Conservation (phyloP, 1,140 invertebrate species). For the Euschistus heros region DNA sequence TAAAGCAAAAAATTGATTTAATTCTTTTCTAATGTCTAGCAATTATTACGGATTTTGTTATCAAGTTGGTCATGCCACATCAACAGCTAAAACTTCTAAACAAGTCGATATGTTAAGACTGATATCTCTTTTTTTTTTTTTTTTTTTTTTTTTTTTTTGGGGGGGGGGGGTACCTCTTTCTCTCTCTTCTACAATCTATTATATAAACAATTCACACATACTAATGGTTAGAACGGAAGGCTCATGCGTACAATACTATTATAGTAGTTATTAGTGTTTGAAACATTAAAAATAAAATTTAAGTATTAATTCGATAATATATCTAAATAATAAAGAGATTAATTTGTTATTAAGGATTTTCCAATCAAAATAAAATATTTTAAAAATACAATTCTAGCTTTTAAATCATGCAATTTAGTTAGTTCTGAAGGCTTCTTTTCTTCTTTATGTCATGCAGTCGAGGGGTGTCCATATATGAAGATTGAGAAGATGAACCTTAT, state of each 20-base stretch:
- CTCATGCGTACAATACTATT: neutral
- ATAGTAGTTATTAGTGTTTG: conserved; percentile 2
- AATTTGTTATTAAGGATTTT: no score
- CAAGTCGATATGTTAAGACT: conserved; percentile 12
- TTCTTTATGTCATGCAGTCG: conserved; percentile 7
- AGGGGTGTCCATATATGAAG: neutral
- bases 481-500: no score
- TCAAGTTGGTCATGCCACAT: conserved; percentile 11
- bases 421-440: conserved; percentile 15
- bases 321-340: no score
- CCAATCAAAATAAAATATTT: no score
- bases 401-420: conserved; percentile 9
- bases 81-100: conserved; percentile 12
- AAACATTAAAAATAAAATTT: no score
- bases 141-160: no score
- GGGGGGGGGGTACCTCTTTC: no score
- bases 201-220: conserved; percentile 5
- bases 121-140: neutral
- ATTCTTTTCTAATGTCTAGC: neutral
- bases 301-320: no score
- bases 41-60: conserved; percentile 13
- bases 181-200: conserved; percentile 14
- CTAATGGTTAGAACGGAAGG: conserved; percentile 11
- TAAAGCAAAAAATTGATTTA: conserved; percentile 7
- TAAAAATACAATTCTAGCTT: neutral